Conservation (phyloP, 2,113 vertebrate genomes). For the Brevimyrus niger region DNA sequence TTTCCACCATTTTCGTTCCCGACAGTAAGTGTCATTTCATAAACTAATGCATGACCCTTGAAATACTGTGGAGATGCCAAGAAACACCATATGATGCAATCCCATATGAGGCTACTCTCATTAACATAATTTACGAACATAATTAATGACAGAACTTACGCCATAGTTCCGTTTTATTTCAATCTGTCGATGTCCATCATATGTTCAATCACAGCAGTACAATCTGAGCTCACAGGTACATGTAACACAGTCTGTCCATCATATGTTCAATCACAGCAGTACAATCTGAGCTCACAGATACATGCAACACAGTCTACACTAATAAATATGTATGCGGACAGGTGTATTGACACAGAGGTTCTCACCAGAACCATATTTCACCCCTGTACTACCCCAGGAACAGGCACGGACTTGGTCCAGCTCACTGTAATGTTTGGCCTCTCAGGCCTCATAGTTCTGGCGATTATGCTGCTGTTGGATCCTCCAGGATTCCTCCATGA, state of each 20-base stretch:
- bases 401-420: background rate
- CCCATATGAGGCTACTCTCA: background rate
- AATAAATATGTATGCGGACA: background rate
- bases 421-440: background rate
- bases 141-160: background rate
- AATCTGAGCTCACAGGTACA: background rate
- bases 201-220: background rate
- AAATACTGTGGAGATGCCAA: background rate
- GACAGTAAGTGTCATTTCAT: conserved; percentile 26
- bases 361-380: background rate
- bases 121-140: background rate
- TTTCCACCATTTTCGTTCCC: conserved; percentile 52
- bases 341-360: background rate
- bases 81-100: background rate
- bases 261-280: background rate
- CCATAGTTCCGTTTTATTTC: background rate
- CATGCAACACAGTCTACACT: background rate
- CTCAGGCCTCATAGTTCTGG: background rate
- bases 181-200: background rate
- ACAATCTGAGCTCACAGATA: background rate
- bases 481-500: background rate
- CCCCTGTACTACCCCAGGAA: background rate
- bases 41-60: background rate
- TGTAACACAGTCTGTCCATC: background rate
- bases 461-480: background rate